Conservation (phyloP, 2,113 vertebrate genomes). For the Aegithalos caudatus region DNA sequence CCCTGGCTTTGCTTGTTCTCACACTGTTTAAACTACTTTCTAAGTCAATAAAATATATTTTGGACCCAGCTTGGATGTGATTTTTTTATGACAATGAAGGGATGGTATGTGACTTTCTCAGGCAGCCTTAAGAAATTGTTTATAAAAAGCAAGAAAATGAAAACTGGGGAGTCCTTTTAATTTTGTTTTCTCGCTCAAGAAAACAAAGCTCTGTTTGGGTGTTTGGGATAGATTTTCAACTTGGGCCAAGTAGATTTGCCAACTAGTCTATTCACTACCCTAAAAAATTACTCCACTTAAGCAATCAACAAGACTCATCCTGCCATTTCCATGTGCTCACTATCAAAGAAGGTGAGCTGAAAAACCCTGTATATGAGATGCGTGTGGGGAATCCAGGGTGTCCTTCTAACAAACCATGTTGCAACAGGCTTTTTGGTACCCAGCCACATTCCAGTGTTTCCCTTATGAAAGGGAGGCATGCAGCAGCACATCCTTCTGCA, state of each 20-base stretch:
- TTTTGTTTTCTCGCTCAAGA: background rate
- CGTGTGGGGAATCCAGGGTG: background rate
- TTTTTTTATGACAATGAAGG: background rate
- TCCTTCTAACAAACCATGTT: slow-evolving; percentile 43
- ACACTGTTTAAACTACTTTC: background rate
- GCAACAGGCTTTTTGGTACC: slow-evolving; percentile 44
- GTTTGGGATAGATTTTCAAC: background rate
- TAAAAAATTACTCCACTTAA: slow-evolving; percentile 13
- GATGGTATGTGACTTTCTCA: background rate
- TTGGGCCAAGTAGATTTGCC: background rate
- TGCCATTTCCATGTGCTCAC: slow-evolving; percentile 7
- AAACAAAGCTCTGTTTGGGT: background rate
- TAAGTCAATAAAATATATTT: background rate
- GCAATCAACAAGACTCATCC: slow-evolving; percentile 31
- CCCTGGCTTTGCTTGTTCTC: background rate
- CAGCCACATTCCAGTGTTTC: slow-evolving; percentile 54
- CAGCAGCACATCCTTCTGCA: slow-evolving; percentile 34
- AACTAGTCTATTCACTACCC: background rate
- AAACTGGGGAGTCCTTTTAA: background rate
- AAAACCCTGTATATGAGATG: background rate
- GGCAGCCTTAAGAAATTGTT: background rate
- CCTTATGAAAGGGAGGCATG: slow-evolving; percentile 59
- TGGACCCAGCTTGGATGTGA: background rate
- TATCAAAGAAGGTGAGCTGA: slow-evolving; percentile 34
- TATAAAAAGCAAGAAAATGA: background rate